Evolutionary conservation across 2,113 vertebrate genomes (phyloP), one percentile per base, ranked within the genome.

Genomic region (Cichladusa arquata): DNA sequence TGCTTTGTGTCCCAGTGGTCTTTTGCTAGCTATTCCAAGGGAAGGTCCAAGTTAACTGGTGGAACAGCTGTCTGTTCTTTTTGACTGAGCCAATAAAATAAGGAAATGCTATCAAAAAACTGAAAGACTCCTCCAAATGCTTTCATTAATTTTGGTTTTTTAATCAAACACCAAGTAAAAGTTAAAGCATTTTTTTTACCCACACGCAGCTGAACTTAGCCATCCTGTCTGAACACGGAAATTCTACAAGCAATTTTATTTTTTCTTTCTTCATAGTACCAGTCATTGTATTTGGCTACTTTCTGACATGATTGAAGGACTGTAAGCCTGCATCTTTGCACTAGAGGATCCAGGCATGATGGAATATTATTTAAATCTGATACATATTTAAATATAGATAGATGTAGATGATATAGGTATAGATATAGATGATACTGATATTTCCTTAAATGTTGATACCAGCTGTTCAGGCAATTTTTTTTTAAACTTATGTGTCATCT

Each of bases 241-340:
- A 40, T 47, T 23, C 19, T 56, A 38, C 11, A 42, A 26, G 10
- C 8, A 82, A 33, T 45, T 45, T 0, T n/a, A n/a, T 22, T 80
- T 58, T 34, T 53, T 65, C 22, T 42, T 67, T 62, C 25, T 60
- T 90, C 36, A 5, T 60, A n/a, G 3, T 10, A 58, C 4, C 2
- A 19, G 26, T 26, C 20, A 81, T 5, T 65, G 58, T 60, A 16
- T 85, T 69, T 50, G 22, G 7, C 29, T 51, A 4, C 18, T 22
- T 14, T 77, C 12, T 0, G 1, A 77, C 5, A 19, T 69, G 40
- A 56, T 0, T 20, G 48, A 69, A 56, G 14, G 5, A 34, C 17
- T 69, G 44, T 19, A 88, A 90, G 14, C 11, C 16, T 81, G 4
- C 4, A 42, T 19, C 7, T 77, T 81, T 77, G 12, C 36, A 28